Evolutionary conservation across 2,888 invertebrate genomes (phyloP).

Genomic region (Rotaria socialis): DNA sequence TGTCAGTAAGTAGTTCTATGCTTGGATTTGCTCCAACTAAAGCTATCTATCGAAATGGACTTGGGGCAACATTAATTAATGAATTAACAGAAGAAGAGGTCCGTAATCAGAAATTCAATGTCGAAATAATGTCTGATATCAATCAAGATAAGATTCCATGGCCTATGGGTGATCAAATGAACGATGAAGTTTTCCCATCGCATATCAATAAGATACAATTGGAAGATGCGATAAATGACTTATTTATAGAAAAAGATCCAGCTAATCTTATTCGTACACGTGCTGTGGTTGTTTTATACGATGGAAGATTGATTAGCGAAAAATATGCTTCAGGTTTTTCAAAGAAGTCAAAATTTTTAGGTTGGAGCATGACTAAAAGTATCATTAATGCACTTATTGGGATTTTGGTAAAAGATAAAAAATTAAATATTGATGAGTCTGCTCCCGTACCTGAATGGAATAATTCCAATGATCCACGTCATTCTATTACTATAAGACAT

Average conservation of each 20-base stretch:
- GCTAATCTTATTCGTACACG: neutral
- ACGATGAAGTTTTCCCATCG: neutral
- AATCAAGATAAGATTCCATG: slow-evolving; percentile 7
- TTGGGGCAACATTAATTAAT: neutral
- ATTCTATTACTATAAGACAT: neutral
- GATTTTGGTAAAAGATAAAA: neutral
- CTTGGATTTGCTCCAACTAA: neutral
- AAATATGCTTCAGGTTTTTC: neutral
- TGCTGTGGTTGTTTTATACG: neutral
- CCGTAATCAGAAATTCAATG: neutral
- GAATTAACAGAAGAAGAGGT: slow-evolving; percentile 24
- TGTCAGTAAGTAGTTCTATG: neutral
- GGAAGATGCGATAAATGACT: neutral
- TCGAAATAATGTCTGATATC: neutral
- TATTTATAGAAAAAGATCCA: slow-evolving; percentile 18
- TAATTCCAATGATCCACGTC: neutral
- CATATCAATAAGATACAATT: neutral
- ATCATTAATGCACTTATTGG: neutral
- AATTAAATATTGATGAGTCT: slow-evolving; percentile 2
- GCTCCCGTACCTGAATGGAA: slow-evolving; percentile 22
- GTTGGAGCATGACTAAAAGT: slow-evolving; percentile 36
- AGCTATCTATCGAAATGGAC: neutral
- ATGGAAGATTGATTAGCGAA: neutral
- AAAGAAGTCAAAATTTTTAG: neutral
- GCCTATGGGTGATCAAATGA: slow-evolving; percentile 29